A percentile compares a stretch with the other conserved stretches of the same genome.
Evolutionary conservation across 2,888 invertebrate species (phyloP).

Genomic region (Lingula anatina): DNA sequence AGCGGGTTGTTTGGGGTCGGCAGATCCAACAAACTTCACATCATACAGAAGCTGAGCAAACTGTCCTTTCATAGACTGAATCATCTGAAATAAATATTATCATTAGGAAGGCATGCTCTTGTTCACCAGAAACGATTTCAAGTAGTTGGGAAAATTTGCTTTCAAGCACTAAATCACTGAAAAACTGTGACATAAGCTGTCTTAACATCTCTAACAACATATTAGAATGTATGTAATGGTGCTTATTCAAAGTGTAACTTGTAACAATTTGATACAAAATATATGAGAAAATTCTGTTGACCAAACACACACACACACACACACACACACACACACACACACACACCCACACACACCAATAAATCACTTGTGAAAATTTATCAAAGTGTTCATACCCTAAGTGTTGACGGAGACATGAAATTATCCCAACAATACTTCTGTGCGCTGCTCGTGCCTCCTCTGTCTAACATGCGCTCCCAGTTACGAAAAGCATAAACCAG

Average conservation of each 20-base stretch:
- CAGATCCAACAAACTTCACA: constrained; percentile 67
- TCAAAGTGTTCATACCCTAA: constrained; percentile 56
- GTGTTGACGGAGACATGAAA: constrained; percentile 65
- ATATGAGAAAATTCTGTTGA: not conserved
- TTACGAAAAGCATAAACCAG: constrained; percentile 62
- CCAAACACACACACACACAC: no score
- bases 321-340: not conserved
- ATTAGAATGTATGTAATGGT: no score
- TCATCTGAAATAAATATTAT: constrained; percentile 39
- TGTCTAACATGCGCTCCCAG: constrained; percentile 29
- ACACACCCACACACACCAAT: not conserved
- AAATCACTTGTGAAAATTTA: not conserved
- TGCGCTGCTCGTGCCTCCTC: constrained; percentile 45
- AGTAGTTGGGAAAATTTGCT: no score
- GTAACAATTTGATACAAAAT: no score
- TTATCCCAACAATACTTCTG: constrained; percentile 66
- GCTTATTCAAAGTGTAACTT: no score
- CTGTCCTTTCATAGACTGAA: constrained; percentile 72
- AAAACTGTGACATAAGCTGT: no score
- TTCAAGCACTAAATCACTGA: no score
- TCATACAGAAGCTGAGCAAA: constrained; percentile 68
- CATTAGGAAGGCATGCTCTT: not conserved
- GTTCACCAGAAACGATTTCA: not conserved
- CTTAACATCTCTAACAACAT: no score
- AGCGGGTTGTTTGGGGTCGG: constrained; percentile 57